Base-by-base conservation (phyloP, 2,888 invertebrate genomes). In the Azorinus chamasolen region DNA sequence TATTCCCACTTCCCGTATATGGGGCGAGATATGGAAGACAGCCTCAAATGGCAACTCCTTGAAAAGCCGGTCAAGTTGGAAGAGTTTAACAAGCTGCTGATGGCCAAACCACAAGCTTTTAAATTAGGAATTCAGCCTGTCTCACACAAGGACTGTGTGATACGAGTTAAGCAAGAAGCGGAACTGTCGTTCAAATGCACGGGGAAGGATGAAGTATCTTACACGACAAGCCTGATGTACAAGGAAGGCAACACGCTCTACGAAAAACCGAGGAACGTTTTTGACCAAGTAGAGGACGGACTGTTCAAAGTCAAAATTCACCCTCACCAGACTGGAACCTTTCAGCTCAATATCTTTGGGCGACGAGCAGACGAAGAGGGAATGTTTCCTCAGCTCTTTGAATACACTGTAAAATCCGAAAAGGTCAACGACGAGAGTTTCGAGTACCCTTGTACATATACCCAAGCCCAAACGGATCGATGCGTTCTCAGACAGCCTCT, bases 31-130 rank as follows among this genome's bases (percentile, higher is more conserved):
- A 43, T 50, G 39, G 61, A 54, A 37, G 22, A 41, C 1, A 76
- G 70, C 27, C 25, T 22, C 12, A 58, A 45, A 12, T 76, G 76
- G 76, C 76, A 76, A 37, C 57, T 76, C 2, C 24, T 76, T 2
- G 18, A 54, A 32, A 61, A 64, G 5, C 76, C 76, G 3, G 32
- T 76, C 3, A 50, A 64, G 4, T 39, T 76, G 16, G 65, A 76
- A n/a, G 46, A 59, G 43, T 73, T 73, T 27, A 73, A 73, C 24
- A 50, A 32, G n/a, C 22, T 20, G 16, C 20, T 71, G 14, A 39
- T 37, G 10, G 18, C 53, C 10, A 25, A 51, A 18, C 62, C 69
- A 10, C 55, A 39, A 22, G 69, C 69, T n/a, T 62, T 53, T n/a
- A 62, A 62, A 25, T 37, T 39, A 18, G 51, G 55, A n/a, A 14